Conservation (phyloP, 2,113 vertebrate genomes). For the Strix uralensis region DNA sequence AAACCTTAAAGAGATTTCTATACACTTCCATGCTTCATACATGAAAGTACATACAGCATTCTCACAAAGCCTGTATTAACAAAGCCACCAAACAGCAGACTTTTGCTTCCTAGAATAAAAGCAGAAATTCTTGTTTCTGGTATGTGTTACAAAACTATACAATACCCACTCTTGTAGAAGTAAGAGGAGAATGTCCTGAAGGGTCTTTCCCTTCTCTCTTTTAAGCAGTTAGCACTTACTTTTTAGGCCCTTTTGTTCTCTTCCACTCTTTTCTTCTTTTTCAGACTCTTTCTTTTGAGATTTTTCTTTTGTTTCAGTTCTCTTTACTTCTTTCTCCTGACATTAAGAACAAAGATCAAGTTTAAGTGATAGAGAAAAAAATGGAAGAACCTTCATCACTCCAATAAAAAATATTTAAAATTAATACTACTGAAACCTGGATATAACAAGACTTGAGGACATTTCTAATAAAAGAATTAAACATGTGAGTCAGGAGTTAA, state of each 20-base stretch:
- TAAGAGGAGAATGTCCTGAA: background rate
- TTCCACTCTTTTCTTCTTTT: slow-evolving; percentile 81
- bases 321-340: slow-evolving; percentile 82
- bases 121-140: background rate
- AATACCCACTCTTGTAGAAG: background rate
- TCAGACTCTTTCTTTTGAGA: slow-evolving; percentile 81
- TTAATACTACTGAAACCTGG: background rate
- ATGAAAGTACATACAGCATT: background rate
- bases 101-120: background rate
- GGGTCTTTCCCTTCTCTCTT: background rate
- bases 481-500: background rate
- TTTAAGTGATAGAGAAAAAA: background rate
- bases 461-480: background rate
- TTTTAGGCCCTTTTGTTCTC: slow-evolving; percentile 76
- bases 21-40: background rate
- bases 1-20: background rate
- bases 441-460: background rate
- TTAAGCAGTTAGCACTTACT: slow-evolving; percentile 72
- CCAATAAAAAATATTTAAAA: background rate
- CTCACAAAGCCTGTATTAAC: background rate
- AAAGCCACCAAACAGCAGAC: background rate
- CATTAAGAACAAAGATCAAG: slow-evolving; percentile 22
- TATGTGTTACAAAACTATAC: background rate
- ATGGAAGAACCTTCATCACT: background rate
- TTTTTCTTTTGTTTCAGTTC: slow-evolving; percentile 85